Conservation (phyloP, 2,888 invertebrate genomes). For the Clusia tigrina region DNA sequence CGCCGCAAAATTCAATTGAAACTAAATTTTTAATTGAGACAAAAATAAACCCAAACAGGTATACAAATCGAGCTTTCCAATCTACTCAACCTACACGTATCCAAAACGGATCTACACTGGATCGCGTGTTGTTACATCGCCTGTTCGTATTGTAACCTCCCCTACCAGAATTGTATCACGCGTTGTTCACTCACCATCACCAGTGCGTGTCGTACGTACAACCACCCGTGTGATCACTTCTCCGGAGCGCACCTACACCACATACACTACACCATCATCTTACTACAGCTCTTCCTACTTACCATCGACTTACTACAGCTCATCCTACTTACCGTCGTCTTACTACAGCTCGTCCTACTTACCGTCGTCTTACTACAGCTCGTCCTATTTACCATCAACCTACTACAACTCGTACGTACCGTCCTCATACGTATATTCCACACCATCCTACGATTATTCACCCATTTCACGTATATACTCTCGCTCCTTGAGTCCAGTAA, state of each 20-base stretch:
- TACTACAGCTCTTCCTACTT: slow-evolving; percentile 42
- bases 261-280: slow-evolving; percentile 46
- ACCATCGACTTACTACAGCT: slow-evolving; percentile 30
- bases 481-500: slow-evolving; percentile 52
- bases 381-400: slow-evolving; percentile 35
- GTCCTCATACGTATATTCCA: slow-evolving; percentile 47
- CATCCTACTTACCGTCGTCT: slow-evolving; percentile 31
- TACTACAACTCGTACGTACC: slow-evolving; percentile 32
- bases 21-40: neutral
- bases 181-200: slow-evolving; percentile 51
- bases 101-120: slow-evolving; percentile 56
- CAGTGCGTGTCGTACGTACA: slow-evolving; percentile 53
- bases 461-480: slow-evolving; percentile 53
- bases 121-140: slow-evolving; percentile 58
- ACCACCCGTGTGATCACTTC: slow-evolving; percentile 56
- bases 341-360: slow-evolving; percentile 37
- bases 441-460: slow-evolving; percentile 53
- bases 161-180: slow-evolving; percentile 55
- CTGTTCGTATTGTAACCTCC: slow-evolving; percentile 58
- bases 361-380: slow-evolving; percentile 49
- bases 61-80: slow-evolving; percentile 62
- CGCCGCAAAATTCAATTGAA: neutral
- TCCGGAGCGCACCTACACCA: slow-evolving; percentile 51
- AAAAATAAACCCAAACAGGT: slow-evolving; percentile 47
- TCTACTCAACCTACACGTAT: slow-evolving; percentile 60